Base-by-base conservation (phyloP, 2,797 vertebrate genomes). In the Selene dorsalis region DNA sequence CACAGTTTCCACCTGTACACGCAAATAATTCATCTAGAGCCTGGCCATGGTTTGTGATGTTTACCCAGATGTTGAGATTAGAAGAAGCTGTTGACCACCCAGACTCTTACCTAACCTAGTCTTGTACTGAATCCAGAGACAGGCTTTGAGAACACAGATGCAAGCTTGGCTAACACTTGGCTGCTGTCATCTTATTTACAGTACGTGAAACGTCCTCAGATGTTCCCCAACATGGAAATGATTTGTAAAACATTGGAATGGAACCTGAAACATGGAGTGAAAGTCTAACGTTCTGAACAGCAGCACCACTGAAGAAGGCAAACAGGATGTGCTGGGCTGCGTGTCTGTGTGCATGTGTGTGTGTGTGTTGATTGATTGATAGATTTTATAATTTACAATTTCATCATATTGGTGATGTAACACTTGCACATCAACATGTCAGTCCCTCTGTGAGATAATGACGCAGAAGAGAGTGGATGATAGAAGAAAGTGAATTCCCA, bases 31-130 rank as follows among this genome's bases (percentile, higher is more conserved):
- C 30, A 14, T 75, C 6, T 56, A 11, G 0, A 66, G 12, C 12
- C 58, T 28, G 14, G n/a, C 65, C n/a, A 56, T 52, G 47, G 47
- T 66, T 59, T 74, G 38, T 28, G 71, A 30, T 71, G 65, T 76
- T 75, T 68, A 66, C 45, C 30, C 57, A 75, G 71, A 20, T 56
- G 59, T 53, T 45, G n/a, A 67, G 84, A 80, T 80, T 69, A 83
- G 53, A 70, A 47, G 9, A 70, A 47, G 9, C 67, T 84, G 84
- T 75, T 81, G 30, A 18, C 4, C 0, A 32, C 71, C 77, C 84
- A 86, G 71, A 20, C 77, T 80, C 72, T 84, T 84, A 71, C 56
- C 82, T 63, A 86, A 86, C 69, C n/a, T 41, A 12, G 50, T 75
- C 81, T 61, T 83, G 83, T 75, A 35, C 58, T 0, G 48, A 73